A percentile compares a stretch with the other conserved stretches of the same genome.
phyloP scores from a whole-genome alignment of 2,113 vertebrate species.

The Zosterops borbonicus region DNA sequence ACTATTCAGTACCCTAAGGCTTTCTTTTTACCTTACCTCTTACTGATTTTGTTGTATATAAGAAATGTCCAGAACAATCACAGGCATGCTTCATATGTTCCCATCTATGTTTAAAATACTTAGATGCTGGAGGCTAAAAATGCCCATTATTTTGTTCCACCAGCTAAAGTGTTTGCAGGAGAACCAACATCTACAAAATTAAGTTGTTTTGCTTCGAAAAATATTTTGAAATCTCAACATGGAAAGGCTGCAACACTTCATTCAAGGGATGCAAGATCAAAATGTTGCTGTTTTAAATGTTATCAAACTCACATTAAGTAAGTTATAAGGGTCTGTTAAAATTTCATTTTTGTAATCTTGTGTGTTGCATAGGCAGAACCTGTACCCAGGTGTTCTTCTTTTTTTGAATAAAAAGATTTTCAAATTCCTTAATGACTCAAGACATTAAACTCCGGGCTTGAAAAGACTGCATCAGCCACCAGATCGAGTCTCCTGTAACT shows the following conservation, averaged over 20 bases:
- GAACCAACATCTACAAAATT: not conserved
- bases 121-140: not conserved
- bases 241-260: not conserved
- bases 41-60: not conserved
- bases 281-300: not conserved
- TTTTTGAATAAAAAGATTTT: not conserved
- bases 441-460: not conserved
- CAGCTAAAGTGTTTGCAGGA: not conserved
- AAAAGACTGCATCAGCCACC: not conserved
- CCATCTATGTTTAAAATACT: not conserved
- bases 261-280: not conserved
- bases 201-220: not conserved
- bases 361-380: not conserved
- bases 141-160: not conserved
- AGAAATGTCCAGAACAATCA: not conserved
- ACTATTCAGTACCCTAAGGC: not conserved
- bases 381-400: not conserved
- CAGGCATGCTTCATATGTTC: not conserved
- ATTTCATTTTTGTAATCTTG: not conserved
- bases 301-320: not conserved
- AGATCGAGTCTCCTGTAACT: not conserved
- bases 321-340: not conserved
- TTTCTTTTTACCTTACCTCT: not conserved
- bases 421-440: not conserved
- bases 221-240: not conserved